phyloP scores from a whole-genome alignment of 1,140 invertebrate genomes.

The Muscidifurax raptorellus region DNA sequence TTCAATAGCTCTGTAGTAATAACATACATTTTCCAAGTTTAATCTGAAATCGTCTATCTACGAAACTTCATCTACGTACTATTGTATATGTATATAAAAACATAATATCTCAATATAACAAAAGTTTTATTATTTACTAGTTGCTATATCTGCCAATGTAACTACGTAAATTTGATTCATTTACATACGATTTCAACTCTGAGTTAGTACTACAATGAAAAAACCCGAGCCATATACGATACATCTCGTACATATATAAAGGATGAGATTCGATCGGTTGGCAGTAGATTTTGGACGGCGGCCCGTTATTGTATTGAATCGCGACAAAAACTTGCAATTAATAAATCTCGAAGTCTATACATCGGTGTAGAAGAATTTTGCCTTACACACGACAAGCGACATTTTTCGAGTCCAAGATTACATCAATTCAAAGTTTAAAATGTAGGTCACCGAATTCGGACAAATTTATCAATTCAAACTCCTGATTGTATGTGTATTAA shows the following conservation, averaged over 20 bases:
- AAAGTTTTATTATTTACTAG: neutral
- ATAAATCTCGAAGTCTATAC: neutral
- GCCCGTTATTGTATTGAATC: constrained; percentile 15
- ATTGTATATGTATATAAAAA: neutral
- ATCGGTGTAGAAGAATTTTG: neutral
- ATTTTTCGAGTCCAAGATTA: neutral
- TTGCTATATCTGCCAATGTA: constrained; percentile 31
- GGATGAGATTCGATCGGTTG: neutral
- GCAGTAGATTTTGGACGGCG: neutral
- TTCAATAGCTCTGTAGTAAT: constrained; percentile 50
- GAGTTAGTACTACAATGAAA: neutral
- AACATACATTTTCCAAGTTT: constrained; percentile 40
- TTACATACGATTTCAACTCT: neutral
- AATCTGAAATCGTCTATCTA: constrained; percentile 25
- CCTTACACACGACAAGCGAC: too few species aligned
- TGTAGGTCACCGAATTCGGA: too few species aligned
- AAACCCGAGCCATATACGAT: neutral
- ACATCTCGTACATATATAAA: neutral
- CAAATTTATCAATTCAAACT: too few species aligned
- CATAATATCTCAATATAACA: neutral
- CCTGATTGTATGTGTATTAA: too few species aligned
- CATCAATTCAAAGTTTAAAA: too few species aligned
- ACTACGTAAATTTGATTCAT: constrained; percentile 21
- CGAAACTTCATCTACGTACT: constrained; percentile 33
- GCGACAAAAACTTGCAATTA: constrained; percentile 21